Evolutionary conservation across 2,888 invertebrate species (phyloP).

Genomic region (Leptopterna dolabrata): DNA sequence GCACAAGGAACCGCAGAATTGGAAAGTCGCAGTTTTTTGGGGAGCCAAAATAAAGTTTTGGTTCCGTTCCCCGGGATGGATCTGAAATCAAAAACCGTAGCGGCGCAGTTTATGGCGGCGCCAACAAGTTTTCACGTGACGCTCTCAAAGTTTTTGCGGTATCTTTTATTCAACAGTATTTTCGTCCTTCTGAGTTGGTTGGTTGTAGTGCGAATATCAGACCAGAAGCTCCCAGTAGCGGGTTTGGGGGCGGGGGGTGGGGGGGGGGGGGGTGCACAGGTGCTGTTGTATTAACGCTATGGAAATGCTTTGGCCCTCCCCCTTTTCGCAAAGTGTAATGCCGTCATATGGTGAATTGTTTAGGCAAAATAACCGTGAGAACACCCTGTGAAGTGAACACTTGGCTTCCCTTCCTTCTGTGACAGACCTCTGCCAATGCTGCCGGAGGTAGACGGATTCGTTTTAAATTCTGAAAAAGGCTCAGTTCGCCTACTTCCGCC

Average conservation of each 20-base stretch:
- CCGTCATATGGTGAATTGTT: conserved; percentile 52
- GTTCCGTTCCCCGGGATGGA: too few species aligned
- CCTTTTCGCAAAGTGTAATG: conserved; percentile 41
- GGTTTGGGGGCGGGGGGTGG: too few species aligned
- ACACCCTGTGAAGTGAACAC: conserved; percentile 45
- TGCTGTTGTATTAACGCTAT: conserved; percentile 50
- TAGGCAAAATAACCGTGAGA: conserved; percentile 51
- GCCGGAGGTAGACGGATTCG: neutral
- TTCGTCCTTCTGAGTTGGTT: neutral
- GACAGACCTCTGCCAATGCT: neutral
- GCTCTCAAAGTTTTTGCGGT: neutral
- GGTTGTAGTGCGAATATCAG: neutral
- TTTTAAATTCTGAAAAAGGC: neutral
- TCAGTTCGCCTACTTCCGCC: neutral
- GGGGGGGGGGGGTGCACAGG: conserved; percentile 34
- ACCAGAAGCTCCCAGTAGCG: neutral
- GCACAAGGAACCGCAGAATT: too few species aligned
- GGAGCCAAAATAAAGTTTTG: too few species aligned
- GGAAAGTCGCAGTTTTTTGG: too few species aligned
- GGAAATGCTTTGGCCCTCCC: conserved; percentile 40
- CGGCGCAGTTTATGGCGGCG: too few species aligned
- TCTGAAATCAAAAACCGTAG: too few species aligned
- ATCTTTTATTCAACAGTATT: conserved; percentile 18
- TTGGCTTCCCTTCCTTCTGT: neutral
- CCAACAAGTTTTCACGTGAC: neutral